Percentiles rank a stretch among this genome's conserved stretches.
Evolutionary conservation across 2,113 vertebrate genomes (phyloP).

Genomic region (Semnopithecus entellus): DNA sequence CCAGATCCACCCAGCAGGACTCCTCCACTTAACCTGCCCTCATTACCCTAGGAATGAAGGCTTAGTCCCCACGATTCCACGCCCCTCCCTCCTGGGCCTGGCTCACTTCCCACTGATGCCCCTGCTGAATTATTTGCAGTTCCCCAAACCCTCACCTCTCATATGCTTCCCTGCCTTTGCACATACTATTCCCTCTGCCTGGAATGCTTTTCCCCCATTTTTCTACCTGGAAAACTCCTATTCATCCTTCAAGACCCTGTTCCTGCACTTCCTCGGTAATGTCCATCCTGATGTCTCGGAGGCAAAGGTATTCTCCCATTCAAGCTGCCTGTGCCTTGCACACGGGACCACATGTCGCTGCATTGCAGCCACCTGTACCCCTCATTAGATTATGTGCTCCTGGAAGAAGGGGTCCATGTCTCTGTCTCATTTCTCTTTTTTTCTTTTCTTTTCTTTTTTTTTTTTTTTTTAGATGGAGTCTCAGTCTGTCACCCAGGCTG

Average conservation of each 20-base stretch:
- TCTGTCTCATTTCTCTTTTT: no score
- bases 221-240: not conserved
- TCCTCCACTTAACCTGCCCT: fast-evolving
- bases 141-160: not conserved
- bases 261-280: not conserved
- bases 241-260: not conserved
- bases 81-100: not conserved
- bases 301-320: not conserved
- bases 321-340: no score
- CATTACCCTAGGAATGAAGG: not conserved
- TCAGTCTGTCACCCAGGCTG: no score
- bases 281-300: not conserved
- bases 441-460: no score
- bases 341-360: not conserved
- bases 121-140: no score
- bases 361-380: not conserved
- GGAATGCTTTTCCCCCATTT: not conserved
- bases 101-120: no score
- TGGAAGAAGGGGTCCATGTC: not conserved
- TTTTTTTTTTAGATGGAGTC: no score
- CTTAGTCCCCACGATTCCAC: fast-evolving
- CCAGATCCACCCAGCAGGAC: not conserved
- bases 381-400: not conserved
- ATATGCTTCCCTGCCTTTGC: not conserved
- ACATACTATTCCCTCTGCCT: not conserved